phyloP scores from a whole-genome alignment of 2,797 vertebrate genomes.

The Brachymystax lenok region DNA sequence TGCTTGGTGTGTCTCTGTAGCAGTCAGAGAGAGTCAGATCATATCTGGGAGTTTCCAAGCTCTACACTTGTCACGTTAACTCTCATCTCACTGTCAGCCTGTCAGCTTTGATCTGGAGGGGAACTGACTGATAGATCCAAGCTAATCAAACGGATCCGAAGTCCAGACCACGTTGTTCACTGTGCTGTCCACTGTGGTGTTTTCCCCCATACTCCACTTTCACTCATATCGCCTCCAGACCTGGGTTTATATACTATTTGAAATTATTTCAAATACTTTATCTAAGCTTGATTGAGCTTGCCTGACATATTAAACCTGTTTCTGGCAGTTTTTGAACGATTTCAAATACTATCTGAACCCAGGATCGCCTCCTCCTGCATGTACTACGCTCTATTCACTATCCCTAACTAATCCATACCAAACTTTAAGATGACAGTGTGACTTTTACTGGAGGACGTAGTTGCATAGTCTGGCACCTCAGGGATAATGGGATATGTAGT shows the following conservation, averaged over 20 bases:
- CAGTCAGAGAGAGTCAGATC: conserved; percentile 25
- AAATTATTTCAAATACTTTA: too few relatives aligned
- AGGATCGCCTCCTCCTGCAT: background rate
- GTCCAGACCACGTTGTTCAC: conserved; percentile 4
- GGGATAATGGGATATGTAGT: conserved; percentile 44
- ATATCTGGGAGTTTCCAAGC: conserved; percentile 29
- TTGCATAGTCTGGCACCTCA: conserved; percentile 9
- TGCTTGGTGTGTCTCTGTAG: background rate
- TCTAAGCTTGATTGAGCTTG: too few relatives aligned
- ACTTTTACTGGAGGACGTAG: background rate
- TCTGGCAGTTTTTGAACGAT: background rate
- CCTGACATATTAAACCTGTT: background rate
- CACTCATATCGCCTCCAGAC: background rate
- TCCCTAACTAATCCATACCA: background rate
- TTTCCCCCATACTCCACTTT: background rate
- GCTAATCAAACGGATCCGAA: conserved; percentile 41
- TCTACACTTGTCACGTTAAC: conserved; percentile 35
- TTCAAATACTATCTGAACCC: background rate
- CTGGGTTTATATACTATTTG: background rate
- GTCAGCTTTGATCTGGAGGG: conserved; percentile 42
- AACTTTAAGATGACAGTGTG: background rate
- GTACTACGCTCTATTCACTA: background rate
- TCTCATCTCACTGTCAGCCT: conserved; percentile 21
- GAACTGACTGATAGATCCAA: conserved; percentile 24
- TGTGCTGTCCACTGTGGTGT: background rate